Evolutionary conservation across 2,888 invertebrate genomes (phyloP).

Genomic region (Noctua janthe): DNA sequence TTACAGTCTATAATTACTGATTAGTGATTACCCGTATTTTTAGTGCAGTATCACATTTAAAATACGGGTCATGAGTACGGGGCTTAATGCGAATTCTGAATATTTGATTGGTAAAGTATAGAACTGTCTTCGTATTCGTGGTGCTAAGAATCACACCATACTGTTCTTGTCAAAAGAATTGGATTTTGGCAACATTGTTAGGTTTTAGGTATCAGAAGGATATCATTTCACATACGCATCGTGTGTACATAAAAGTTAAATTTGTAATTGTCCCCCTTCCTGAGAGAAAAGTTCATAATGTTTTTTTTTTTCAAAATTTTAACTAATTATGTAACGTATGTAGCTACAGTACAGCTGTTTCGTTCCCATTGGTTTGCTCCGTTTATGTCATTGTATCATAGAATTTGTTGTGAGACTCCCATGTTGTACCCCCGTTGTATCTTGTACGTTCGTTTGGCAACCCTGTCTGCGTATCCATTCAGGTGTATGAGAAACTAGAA

Average conservation of each 20-base stretch:
- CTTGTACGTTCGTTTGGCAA: constrained; percentile 40
- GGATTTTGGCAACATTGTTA: neutral
- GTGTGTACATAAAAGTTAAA: constrained; percentile 25
- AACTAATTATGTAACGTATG: constrained; percentile 25
- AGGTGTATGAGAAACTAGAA: neutral
- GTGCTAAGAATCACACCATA: constrained; percentile 6
- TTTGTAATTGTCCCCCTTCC: constrained; percentile 5
- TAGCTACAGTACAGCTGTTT: constrained; percentile 17
- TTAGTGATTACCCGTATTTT: neutral
- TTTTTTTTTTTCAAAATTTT: constrained; percentile 20
- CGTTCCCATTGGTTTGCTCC: constrained; percentile 27
- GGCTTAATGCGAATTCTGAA: constrained; percentile 9
- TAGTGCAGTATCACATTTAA: neutral
- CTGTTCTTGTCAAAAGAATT: neutral
- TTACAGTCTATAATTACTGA: neutral
- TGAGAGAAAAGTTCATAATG: constrained; percentile 5
- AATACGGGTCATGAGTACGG: neutral
- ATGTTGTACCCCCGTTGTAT: constrained; percentile 54
- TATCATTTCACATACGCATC: constrained; percentile 41
- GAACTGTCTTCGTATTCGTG: constrained; percentile 4
- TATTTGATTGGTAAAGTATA: neutral
- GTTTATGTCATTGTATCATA: constrained; percentile 43
- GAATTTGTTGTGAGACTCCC: constrained; percentile 48
- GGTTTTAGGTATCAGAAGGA: neutral
- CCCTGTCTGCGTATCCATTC: constrained; percentile 28